Evolutionary conservation across 2,797 vertebrate species (phyloP), one percentile per base, ranked within the genome.

Genomic region (Hapalemur alaotrensis): DNA sequence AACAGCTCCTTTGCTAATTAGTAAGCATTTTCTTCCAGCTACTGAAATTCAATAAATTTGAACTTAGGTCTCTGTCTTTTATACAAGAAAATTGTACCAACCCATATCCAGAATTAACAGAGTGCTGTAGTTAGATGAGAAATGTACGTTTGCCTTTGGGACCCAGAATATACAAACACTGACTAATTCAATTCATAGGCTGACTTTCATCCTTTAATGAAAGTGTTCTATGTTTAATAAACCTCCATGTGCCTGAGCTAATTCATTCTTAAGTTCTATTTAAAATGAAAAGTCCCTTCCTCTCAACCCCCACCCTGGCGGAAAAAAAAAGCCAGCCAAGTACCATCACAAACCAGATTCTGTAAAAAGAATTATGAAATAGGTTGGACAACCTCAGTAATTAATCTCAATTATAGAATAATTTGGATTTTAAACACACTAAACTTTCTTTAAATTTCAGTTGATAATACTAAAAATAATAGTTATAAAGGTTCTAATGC

Each of bases 401-500:
- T 15, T 76, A 72, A 92, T 80, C 52, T 97, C 61, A 69, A 59
- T 91, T 81, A 91, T 7, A 89, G 30, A 30, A 41, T 48, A 76
- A 81, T 79, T 80, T 59, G 2, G 1, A 88, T 92, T 78, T 75
- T 22, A 57, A 84, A 91, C n/a, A 65, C 18, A 28, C 35, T 86
- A 84, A 87, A 84, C 28, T 81, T 87, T n/a, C 75, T 82, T 94
- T 73, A 93, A 89, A 94, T 91, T 94, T 97, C 67, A 97, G 48
- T 52, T 81, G 20, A 38, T 81, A 92, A 93, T 83, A n/a, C 41
- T 75, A 75, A 97, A 89, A 28, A 85, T 41, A 93, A 54, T 4
- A 48, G 38, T 70, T 95, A 92, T 69, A 11, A 80, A 85, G 79
- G 38, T 87, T 88, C 35, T 94, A 94, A 85, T 35, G 12, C 23